Evolutionary conservation across 2,888 invertebrate species (phyloP).

Genomic region (Julus scandinavius): DNA sequence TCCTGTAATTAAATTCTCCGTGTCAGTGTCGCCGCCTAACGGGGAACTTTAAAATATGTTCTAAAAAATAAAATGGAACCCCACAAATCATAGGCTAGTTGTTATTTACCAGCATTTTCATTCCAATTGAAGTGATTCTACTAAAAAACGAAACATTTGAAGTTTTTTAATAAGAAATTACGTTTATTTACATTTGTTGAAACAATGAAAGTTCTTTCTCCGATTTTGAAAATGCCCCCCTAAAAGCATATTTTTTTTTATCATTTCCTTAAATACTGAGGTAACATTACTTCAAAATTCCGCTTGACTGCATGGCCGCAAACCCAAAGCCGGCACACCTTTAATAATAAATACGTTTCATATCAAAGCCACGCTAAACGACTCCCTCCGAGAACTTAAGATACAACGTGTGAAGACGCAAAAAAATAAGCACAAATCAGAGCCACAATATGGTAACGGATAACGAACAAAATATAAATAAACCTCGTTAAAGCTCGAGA

Average conservation of each 20-base stretch:
- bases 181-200: slow-evolving; percentile 33
- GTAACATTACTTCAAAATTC: not conserved
- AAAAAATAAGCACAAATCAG: not conserved
- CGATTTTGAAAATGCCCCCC: not conserved
- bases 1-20: too few species aligned
- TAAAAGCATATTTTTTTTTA: not conserved
- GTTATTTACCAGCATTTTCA: too few species aligned
- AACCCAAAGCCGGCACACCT: slow-evolving; percentile 2
- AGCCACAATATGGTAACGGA: not conserved
- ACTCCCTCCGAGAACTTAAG: not conserved
- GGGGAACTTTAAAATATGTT: too few species aligned
- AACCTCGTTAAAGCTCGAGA: slow-evolving; percentile 20
- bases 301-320: not conserved
- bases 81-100: too few species aligned
- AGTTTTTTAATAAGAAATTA: slow-evolving; percentile 7
- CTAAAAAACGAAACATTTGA: not conserved
- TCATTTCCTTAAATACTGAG: not conserved
- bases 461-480: slow-evolving; percentile 8
- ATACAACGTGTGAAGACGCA: not conserved
- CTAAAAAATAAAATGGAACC: too few species aligned
- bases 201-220: not conserved
- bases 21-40: too few species aligned
- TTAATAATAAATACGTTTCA: not conserved
- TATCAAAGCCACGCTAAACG: not conserved
- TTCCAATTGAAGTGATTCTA: not conserved